A percentile compares a stretch with the other conserved stretches of the same genome.
Evolutionary conservation across 2,888 invertebrate species (phyloP).

Genomic region (Scelioninae gen. 1): DNA sequence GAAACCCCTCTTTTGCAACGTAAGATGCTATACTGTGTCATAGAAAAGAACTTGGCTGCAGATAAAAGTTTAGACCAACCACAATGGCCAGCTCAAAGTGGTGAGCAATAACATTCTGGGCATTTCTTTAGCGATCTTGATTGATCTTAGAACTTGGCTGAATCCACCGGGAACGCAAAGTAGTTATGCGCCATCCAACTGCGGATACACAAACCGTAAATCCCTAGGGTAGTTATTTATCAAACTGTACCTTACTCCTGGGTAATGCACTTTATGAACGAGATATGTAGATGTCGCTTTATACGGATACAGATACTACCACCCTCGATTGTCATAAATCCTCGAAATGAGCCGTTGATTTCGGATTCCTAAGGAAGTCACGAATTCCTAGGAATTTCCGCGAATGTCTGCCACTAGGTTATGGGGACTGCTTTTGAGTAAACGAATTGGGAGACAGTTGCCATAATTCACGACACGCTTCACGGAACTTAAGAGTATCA

Average conservation of each 20-base stretch:
- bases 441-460: too few species aligned
- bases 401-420: slow-evolving; percentile 17
- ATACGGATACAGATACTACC: neutral
- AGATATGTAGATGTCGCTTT: slow-evolving; percentile 17
- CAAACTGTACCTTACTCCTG: slow-evolving; percentile 14
- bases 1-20: slow-evolving; percentile 1
- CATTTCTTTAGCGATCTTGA: slow-evolving; percentile 38
- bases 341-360: slow-evolving; percentile 2
- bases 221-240: slow-evolving; percentile 33
- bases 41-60: slow-evolving; percentile 31
- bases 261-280: slow-evolving; percentile 28
- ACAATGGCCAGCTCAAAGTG: slow-evolving; percentile 38
- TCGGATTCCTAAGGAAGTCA: neutral
- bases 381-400: neutral
- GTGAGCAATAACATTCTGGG: slow-evolving; percentile 41
- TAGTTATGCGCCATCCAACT: slow-evolving; percentile 22
- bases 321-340: slow-evolving; percentile 3
- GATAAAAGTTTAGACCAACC: slow-evolving; percentile 43
- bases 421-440: neutral
- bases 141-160: slow-evolving; percentile 34
- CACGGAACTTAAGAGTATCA: too few species aligned
- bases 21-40: neutral
- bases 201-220: slow-evolving; percentile 19
- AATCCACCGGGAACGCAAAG: slow-evolving; percentile 14
- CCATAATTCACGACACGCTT: too few species aligned